Percentiles rank a stretch among this genome's conserved stretches.
phyloP scores from a whole-genome alignment of 2,113 vertebrate genomes.

The Apeltes quadracus region DNA sequence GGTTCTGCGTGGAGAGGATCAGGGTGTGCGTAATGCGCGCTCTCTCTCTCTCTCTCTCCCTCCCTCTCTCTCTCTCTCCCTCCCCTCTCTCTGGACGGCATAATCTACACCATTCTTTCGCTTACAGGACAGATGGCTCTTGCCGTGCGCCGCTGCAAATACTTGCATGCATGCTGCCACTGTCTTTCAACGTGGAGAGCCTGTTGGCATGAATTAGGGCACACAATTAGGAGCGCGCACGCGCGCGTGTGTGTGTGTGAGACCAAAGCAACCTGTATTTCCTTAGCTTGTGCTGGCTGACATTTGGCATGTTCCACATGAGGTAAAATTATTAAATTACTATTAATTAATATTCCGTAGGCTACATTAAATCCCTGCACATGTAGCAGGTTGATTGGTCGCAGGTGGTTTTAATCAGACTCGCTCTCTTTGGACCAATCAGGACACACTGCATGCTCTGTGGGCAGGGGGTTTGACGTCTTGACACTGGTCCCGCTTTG shows the following conservation, averaged over 20 bases:
- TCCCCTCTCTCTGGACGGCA: constrained; percentile 51
- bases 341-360: too few relatives aligned
- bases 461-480: too few relatives aligned
- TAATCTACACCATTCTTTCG: constrained; percentile 64
- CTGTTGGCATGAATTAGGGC: constrained; percentile 68
- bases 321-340: too few relatives aligned
- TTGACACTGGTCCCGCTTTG: too few relatives aligned
- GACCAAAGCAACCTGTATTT: constrained; percentile 21
- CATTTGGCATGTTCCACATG: neutral
- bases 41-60: constrained; percentile 63
- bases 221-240: constrained; percentile 41
- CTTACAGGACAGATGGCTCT: constrained; percentile 70
- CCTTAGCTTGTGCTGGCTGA: constrained; percentile 10
- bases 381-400: too few relatives aligned
- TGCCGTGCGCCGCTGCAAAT: constrained; percentile 55
- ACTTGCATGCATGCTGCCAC: constrained; percentile 54
- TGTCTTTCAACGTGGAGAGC: constrained; percentile 44
- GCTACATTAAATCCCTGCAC: too few relatives aligned
- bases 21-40: constrained; percentile 68
- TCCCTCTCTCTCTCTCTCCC: constrained; percentile 55
- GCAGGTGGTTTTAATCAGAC: too few relatives aligned
- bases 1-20: constrained; percentile 74
- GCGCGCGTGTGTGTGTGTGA: neutral
- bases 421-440: too few relatives aligned
- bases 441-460: too few relatives aligned